These are phyloP conservation scores for Harpegnathos saltator DNA, from an alignment of 1,140 invertebrate species.

Conservation along the genomic window DNA sequence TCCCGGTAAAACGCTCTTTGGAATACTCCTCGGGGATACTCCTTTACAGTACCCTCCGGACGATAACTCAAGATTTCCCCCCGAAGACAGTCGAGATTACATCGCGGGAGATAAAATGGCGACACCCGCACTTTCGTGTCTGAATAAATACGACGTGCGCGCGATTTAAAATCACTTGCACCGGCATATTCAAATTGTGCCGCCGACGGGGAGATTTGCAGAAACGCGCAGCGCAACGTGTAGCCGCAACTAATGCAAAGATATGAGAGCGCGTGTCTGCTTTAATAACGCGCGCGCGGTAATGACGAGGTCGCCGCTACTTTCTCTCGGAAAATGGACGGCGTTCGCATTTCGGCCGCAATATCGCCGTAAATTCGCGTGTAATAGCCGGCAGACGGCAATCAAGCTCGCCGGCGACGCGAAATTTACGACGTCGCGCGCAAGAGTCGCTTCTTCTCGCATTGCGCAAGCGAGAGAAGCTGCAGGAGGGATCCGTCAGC, in stretches of 20 bases:
- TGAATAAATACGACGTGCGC: neutral
- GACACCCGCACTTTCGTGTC: neutral
- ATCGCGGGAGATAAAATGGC: neutral
- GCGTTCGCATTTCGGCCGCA: neutral
- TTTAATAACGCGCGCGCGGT: neutral
- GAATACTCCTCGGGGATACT: too few relatives aligned
- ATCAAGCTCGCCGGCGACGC: neutral
- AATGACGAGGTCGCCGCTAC: neutral
- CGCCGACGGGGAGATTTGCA: neutral
- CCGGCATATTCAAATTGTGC: too few relatives aligned
- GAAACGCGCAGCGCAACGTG: neutral
- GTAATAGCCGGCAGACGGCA: conserved; percentile 3
- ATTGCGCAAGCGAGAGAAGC: too few relatives aligned
- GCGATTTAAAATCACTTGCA: neutral
- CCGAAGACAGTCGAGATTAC: neutral
- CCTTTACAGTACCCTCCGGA: neutral
- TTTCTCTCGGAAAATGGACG: neutral
- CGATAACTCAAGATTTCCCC: neutral
- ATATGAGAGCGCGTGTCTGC: neutral
- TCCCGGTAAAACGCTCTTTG: too few relatives aligned
- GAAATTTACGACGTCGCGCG: neutral
- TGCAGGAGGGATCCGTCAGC: too few relatives aligned
- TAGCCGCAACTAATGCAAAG: conserved; percentile 18
- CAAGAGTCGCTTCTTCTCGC: too few relatives aligned
- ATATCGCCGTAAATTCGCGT: conserved; percentile 21